Percentiles rank a stretch among this genome's conserved stretches.
phyloP scores from a whole-genome alignment of 2,113 vertebrate genomes.

The Vulpes lagopus region DNA sequence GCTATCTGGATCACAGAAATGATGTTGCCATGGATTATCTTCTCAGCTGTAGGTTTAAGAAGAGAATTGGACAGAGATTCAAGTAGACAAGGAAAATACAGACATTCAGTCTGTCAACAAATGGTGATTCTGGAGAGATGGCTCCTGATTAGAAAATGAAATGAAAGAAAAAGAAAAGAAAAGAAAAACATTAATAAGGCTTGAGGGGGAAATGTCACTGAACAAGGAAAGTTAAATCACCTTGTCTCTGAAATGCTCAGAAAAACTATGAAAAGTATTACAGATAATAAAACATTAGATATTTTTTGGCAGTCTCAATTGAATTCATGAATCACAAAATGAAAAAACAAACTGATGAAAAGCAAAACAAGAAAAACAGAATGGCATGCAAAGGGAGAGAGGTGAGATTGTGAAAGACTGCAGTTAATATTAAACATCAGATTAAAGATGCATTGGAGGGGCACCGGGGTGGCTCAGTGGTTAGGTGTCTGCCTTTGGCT shows the following conservation, averaged over 20 bases:
- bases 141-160: neutral
- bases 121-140: neutral
- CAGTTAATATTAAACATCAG: neutral
- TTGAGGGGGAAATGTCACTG: neutral
- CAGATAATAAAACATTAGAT: neutral
- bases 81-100: neutral
- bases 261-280: neutral
- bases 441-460: neutral
- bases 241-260: neutral
- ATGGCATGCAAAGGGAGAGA: neutral
- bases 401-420: neutral
- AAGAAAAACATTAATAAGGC: neutral
- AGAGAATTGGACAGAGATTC: neutral
- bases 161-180: neutral
- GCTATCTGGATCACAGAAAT: neutral
- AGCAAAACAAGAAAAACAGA: neutral
- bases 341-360: neutral
- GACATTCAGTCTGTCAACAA: neutral
- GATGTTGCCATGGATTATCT: neutral
- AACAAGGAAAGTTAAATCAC: neutral
- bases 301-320: neutral
- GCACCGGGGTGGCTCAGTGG: no score
- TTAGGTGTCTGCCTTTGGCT: no score
- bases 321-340: neutral
- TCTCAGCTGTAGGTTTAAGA: neutral